phyloP scores from a whole-genome alignment of 2,797 vertebrate species.

The Tympanoctomys barrerae region DNA sequence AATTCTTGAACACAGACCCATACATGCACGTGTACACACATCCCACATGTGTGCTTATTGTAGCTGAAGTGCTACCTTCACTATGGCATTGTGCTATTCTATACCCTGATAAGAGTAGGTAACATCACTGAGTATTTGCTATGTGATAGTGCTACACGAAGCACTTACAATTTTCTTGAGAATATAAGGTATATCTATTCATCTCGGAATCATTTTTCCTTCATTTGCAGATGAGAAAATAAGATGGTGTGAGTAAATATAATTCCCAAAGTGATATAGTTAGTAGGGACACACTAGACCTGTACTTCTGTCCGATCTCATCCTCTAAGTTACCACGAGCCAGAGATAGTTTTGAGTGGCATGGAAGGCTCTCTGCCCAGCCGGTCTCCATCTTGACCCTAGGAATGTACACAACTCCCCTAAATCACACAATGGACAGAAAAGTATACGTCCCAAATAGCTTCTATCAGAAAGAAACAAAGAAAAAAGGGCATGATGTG shows the following conservation, averaged over 20 bases:
- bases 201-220: neutral
- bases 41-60: neutral
- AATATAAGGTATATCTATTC: neutral
- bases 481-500: neutral
- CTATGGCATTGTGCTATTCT: neutral
- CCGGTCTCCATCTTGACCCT: neutral
- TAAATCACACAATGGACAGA: neutral
- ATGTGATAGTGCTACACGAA: neutral
- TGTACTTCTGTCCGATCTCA: neutral
- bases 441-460: neutral
- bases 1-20: neutral
- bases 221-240: neutral
- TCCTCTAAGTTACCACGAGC: neutral
- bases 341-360: neutral
- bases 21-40: neutral
- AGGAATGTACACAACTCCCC: neutral
- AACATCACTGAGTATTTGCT: neutral
- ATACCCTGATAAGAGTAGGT: neutral
- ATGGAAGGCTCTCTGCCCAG: neutral
- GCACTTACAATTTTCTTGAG: neutral
- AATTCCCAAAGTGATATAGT: neutral
- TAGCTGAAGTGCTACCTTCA: neutral
- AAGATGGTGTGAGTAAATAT: neutral
- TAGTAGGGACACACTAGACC: neutral
- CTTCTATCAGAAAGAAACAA: neutral